Conservation (phyloP, 2,113 vertebrate genomes). For the Nematolebias whitei region DNA sequence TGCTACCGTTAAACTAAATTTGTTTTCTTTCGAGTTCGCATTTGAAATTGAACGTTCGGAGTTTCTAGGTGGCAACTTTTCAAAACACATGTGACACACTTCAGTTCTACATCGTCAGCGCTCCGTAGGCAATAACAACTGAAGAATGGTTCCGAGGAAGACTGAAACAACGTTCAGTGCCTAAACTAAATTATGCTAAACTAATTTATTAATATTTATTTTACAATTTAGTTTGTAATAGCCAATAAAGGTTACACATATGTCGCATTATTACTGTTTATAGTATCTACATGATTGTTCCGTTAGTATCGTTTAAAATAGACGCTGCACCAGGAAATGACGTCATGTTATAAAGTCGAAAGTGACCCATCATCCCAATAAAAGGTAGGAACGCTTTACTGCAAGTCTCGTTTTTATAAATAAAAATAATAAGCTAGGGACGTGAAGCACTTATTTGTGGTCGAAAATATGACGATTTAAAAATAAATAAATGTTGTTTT, state of each 20-base stretch:
- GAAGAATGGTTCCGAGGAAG: conserved; percentile 23
- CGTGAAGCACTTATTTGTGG: not conserved
- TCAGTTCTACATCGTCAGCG: not conserved
- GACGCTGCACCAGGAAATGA: conserved; percentile 56
- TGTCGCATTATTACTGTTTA: not conserved
- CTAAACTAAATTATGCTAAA: not conserved
- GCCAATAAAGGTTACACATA: accelerated
- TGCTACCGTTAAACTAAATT: accelerated
- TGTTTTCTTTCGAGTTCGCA: not conserved
- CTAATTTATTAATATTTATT: too few species aligned
- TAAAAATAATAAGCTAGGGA: too few species aligned
- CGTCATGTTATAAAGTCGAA: not conserved
- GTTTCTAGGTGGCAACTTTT: conserved; percentile 25
- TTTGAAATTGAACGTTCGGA: not conserved
- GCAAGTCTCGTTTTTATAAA: not conserved
- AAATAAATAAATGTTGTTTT: too few species aligned
- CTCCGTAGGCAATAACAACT: conserved; percentile 32
- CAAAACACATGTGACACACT: conserved; percentile 58
- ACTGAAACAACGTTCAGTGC: too few species aligned
- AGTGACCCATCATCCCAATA: conserved; percentile 72
- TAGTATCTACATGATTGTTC: not conserved
- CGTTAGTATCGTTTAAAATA: not conserved
- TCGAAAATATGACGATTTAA: not conserved
- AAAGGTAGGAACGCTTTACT: conserved; percentile 23
- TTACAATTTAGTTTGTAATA: not conserved